phyloP scores from a whole-genome alignment of 2,888 invertebrate species.

The Spodoptera picta region DNA sequence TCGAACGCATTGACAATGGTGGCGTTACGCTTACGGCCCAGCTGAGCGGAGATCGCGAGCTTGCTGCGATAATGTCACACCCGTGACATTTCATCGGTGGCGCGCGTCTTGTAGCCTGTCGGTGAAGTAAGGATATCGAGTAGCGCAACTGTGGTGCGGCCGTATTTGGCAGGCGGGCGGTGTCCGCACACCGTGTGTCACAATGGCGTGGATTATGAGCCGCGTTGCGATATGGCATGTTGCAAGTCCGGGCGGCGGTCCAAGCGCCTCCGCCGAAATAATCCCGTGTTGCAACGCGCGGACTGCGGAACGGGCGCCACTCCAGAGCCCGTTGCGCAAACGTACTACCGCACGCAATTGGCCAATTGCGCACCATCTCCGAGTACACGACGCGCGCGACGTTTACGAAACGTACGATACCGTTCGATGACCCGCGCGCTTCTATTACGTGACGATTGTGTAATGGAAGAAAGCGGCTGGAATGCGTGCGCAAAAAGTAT shows the following conservation, averaged over 20 bases:
- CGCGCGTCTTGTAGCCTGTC: slow-evolving; percentile 40
- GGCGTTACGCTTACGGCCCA: slow-evolving; percentile 46
- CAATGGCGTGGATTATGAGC: slow-evolving; percentile 86
- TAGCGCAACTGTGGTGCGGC: slow-evolving; percentile 73
- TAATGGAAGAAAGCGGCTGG: slow-evolving; percentile 87
- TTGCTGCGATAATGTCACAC: slow-evolving; percentile 53
- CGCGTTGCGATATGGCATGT: slow-evolving; percentile 87
- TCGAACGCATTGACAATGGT: slow-evolving; percentile 77
- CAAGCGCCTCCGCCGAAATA: slow-evolving; percentile 86
- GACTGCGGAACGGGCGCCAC: slow-evolving; percentile 86
- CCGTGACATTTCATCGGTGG: slow-evolving; percentile 63
- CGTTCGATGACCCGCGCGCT: slow-evolving; percentile 80
- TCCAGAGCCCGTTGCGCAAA: slow-evolving; percentile 84
- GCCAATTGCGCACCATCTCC: slow-evolving; percentile 76
- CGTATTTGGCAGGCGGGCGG: slow-evolving; percentile 82
- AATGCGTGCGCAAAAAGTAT: slow-evolving; percentile 86
- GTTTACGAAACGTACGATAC: slow-evolving; percentile 76
- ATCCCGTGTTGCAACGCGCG: slow-evolving; percentile 87
- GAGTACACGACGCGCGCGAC: slow-evolving; percentile 59
- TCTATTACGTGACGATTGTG: slow-evolving; percentile 83
- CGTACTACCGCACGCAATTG: slow-evolving; percentile 75
- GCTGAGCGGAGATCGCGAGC: slow-evolving; percentile 49
- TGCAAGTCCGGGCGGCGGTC: slow-evolving; percentile 87
- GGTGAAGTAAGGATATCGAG: slow-evolving; percentile 78
- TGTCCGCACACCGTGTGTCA: slow-evolving; percentile 78